A percentile compares a stretch with the other conserved stretches of the same genome.
Conservation (phyloP, 2,888 invertebrate genomes). For the Clepsis dumicolana region DNA sequence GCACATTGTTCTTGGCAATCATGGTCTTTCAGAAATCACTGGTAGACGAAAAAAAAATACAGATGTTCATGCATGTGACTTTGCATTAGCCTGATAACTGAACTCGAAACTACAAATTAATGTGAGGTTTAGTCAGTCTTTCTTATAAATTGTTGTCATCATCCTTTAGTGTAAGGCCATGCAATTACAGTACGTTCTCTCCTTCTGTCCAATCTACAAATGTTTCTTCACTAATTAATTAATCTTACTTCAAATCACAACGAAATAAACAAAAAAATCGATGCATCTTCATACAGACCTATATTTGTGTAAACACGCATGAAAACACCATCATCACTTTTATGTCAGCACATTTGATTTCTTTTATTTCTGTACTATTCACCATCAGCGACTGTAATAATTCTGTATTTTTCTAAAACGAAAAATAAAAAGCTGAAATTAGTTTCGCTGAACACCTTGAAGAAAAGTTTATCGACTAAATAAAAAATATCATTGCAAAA, state of each 20-base stretch:
- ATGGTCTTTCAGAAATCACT: too few relatives aligned
- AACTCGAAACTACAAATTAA: not conserved
- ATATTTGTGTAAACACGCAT: constrained; percentile 58
- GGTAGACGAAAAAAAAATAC: too few relatives aligned
- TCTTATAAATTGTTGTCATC: not conserved
- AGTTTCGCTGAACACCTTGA: constrained; percentile 39
- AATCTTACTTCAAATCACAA: not conserved
- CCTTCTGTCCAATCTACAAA: not conserved
- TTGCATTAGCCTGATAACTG: not conserved
- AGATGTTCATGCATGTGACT: not conserved
- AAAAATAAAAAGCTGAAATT: constrained; percentile 42
- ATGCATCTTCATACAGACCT: constrained; percentile 60
- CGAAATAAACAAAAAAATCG: constrained; percentile 57
- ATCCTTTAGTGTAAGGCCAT: not conserved
- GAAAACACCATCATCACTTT: constrained; percentile 59
- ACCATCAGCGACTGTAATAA: constrained; percentile 39
- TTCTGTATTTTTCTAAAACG: constrained; percentile 27
- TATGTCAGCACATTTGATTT: constrained; percentile 43
- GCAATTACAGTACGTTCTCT: not conserved
- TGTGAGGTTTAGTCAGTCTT: not conserved
- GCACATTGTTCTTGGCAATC: too few relatives aligned
- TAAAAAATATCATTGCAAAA: constrained; percentile 19
- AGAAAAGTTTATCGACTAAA: constrained; percentile 38
- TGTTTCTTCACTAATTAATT: not conserved
- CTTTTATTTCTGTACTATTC: constrained; percentile 44